Base-by-base conservation (phyloP, 35 echinoderm and acorn worm genomes). In the Strongylocentrotus purpuratus region DNA sequence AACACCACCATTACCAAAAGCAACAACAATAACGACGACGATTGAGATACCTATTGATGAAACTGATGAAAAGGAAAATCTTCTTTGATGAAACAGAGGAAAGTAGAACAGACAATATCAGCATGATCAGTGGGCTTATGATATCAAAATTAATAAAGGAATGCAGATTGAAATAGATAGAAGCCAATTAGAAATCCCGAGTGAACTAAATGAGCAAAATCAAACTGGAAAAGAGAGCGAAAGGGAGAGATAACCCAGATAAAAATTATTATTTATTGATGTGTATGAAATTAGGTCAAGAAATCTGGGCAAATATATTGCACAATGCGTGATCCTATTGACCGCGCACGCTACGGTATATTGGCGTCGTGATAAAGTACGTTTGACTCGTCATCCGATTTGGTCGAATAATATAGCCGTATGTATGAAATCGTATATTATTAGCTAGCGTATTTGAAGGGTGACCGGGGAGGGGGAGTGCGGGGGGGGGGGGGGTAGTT, bases 241-340 rank as follows among this genome's bases (percentile, higher is more conserved):
- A n/a, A 28, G 65, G 65, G 15, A 9, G 65, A 22, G 20, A 78
- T 78, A 78, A 18, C 65, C 65, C n/a, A 78, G 65, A 78, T 78
- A 78, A 4, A n/a, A 78, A 78, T 28, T 31, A 78, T 78, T 78
- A 78, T 78, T 22, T 78, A 78, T 78, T 78, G 65, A 78, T 78
- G 65, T 78, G 25, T 78, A 78, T 78, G 65, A 78, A 78, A 78
- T 78, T 78, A 78, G 65, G 65, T 78, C 65, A 78, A 78, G 28
- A 78, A 78, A 78, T 78, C 65, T 78, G 65, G 65, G 65, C 25
- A 78, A 78, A 78, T 78, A 78, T 78, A 78, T 78, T 7, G 65
- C 65, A 78, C 65, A 78, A 78, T 78, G 65, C 65, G 65, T 5
- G 4, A 78, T 78, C 65, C 25, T 22, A 78, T 78, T 78, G 65